Evolutionary conservation across 2,797 vertebrate genomes (phyloP).

Genomic region (Bradypodion ventrale): DNA sequence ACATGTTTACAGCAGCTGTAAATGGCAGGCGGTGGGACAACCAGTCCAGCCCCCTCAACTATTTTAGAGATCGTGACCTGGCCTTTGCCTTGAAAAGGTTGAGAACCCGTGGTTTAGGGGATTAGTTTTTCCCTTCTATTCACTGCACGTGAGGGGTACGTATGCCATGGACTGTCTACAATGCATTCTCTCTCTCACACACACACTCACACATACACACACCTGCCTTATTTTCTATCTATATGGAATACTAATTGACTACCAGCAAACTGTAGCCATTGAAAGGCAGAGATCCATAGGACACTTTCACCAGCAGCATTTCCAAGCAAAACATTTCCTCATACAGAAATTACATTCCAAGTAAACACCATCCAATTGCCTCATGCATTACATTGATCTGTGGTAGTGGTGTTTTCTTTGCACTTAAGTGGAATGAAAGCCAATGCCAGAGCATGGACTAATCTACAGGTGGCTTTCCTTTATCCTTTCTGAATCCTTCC

Average conservation of each 20-base stretch:
- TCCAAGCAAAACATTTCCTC: not conserved
- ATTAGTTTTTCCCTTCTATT: no score
- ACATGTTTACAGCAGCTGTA: no score
- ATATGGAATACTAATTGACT: slow-evolving; percentile 7
- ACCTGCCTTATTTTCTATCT: not conserved
- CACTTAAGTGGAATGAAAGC: not conserved
- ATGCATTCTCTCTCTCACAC: not conserved
- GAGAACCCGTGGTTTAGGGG: no score
- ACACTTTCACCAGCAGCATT: not conserved
- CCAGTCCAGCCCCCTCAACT: no score
- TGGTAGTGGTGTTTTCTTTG: not conserved
- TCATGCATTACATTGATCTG: accelerated
- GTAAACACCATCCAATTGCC: accelerated
- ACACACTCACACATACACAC: not conserved
- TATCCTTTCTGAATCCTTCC: not conserved
- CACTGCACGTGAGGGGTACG: no score
- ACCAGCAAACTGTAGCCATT: not conserved
- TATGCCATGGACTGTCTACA: not conserved
- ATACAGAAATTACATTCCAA: not conserved
- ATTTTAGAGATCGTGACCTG: no score
- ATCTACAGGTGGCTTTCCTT: accelerated
- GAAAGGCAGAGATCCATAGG: no score
- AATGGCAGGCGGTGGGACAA: no score
- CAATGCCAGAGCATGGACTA: not conserved
- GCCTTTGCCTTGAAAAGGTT: no score